phyloP scores from a whole-genome alignment of 2,888 invertebrate genomes.

The Parascotia fuliginaria region DNA sequence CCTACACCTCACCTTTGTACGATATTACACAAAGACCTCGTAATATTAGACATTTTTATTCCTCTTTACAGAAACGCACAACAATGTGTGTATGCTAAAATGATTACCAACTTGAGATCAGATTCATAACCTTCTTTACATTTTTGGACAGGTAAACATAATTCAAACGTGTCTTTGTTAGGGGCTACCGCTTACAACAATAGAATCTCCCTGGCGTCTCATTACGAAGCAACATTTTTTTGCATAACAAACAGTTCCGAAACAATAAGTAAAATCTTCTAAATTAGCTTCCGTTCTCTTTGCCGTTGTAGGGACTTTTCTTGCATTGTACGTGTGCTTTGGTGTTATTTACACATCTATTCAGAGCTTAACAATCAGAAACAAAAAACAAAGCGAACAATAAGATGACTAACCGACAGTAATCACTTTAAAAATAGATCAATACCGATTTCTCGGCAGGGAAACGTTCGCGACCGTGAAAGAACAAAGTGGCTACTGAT shows the following conservation, averaged over 20 bases:
- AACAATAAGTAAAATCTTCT: conserved; percentile 60
- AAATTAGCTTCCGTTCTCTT: conserved; percentile 68
- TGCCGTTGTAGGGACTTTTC: conserved; percentile 64
- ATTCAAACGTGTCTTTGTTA: conserved; percentile 44
- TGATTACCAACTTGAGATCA: conserved; percentile 32
- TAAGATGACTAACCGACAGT: conserved; percentile 61
- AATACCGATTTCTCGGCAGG: conserved; percentile 59
- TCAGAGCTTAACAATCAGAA: conserved; percentile 24
- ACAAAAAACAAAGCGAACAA: conserved; percentile 61
- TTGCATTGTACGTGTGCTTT: conserved; percentile 41
- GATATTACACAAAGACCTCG: conserved; percentile 41
- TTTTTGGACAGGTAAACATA: conserved; percentile 42
- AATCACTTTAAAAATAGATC: conserved; percentile 68
- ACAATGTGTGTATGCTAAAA: conserved; percentile 18
- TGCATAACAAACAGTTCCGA: conserved; percentile 52
- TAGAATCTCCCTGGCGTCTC: conserved; percentile 37
- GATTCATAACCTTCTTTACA: conserved; percentile 40
- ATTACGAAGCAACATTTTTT: conserved; percentile 49
- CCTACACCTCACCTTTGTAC: conserved; percentile 56
- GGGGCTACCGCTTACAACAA: conserved; percentile 31
- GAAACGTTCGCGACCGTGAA: conserved; percentile 68
- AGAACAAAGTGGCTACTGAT: conserved; percentile 80
- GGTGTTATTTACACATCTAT: conserved; percentile 38
- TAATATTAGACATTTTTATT: conserved; percentile 40
- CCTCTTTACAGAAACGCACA: conserved; percentile 18